Base-by-base conservation (phyloP, 2,888 invertebrate genomes). In the Acronicta alni region DNA sequence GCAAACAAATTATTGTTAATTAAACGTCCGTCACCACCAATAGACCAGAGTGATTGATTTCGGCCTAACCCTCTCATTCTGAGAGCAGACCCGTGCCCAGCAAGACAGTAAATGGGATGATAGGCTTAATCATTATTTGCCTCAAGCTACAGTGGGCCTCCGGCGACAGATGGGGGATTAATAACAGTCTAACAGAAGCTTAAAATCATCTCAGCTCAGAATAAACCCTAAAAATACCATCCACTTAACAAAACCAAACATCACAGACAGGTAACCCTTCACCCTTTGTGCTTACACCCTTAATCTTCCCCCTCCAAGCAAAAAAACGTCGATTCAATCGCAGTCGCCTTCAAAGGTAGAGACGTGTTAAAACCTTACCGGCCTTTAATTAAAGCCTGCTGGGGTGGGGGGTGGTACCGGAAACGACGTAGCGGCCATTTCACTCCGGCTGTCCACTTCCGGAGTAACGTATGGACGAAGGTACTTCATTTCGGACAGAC, bases 291-390 rank as follows among this genome's bases (percentile, higher is more conserved):
- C 68, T 44, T 68, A 72, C 73, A 59, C 75, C 73, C 78, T 75
- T 78, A 77, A 77, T 75, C 76, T 74, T 66, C 73, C 65, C 67
- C 70, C 69, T 71, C 63, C 61, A 44, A 77, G 49, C 61, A 72
- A 77, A 77, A 75, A 77, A 77, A 70, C 45, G 66, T 61, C 70
- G 63, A 75, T 75, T 87, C 83, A 85, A 82, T 86, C 81, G 81
- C 57, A 80, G 76, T 81, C 80, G 81, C 85, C 87, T 86, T 86
- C 86, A 83, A 86, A 87, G 88, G 86, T 88, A 82, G 86, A 89
- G 89, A 90, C 87, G 91, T 89, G 90, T 88, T 91, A 91, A 89
- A 92, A 87, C 92, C 93, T 92, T 92, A 89, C 91, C 85, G 85
- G 86, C 87, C 90, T 92, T 93, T 93, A 93, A 93, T 93, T 93